These are phyloP conservation scores for Papilio xuthus DNA, from an alignment of 1,140 invertebrate genomes.

Conservation along the genomic window DNA sequence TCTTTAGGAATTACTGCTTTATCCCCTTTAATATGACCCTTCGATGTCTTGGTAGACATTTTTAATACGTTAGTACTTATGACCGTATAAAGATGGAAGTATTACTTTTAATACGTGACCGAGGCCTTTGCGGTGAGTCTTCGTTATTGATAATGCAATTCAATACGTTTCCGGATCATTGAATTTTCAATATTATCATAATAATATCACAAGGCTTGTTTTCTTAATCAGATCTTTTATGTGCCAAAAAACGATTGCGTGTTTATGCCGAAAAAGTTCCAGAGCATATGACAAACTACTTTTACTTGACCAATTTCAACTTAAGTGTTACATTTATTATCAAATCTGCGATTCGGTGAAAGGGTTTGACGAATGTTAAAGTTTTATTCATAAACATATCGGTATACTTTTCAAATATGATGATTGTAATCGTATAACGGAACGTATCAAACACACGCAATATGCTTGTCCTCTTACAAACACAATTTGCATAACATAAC, in stretches of 20 bases:
- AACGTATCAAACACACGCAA: not conserved
- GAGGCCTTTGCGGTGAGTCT: not conserved
- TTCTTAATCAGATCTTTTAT: not conserved
- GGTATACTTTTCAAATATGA: not conserved
- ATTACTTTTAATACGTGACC: not conserved
- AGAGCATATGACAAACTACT: not conserved
- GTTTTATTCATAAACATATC: not conserved
- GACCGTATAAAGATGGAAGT: not conserved
- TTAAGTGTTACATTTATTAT: not conserved
- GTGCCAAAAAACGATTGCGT: not conserved
- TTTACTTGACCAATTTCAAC: not conserved
- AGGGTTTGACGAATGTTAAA: not conserved
- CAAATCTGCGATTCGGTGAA: not conserved
- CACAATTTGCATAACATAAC: constrained; percentile 9
- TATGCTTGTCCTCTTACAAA: not conserved
- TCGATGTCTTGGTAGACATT: not conserved
- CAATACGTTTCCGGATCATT: constrained; percentile 5
- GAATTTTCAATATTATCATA: not conserved
- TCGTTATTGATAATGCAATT: constrained; percentile 6
- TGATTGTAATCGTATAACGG: not conserved
- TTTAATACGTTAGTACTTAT: not conserved
- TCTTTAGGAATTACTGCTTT: not conserved
- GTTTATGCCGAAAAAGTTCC: not conserved
- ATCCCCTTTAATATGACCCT: no score
- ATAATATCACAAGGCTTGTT: not conserved